Evolutionary conservation across 2,113 vertebrate genomes (phyloP).

Genomic region (Amia ocellicauda): DNA sequence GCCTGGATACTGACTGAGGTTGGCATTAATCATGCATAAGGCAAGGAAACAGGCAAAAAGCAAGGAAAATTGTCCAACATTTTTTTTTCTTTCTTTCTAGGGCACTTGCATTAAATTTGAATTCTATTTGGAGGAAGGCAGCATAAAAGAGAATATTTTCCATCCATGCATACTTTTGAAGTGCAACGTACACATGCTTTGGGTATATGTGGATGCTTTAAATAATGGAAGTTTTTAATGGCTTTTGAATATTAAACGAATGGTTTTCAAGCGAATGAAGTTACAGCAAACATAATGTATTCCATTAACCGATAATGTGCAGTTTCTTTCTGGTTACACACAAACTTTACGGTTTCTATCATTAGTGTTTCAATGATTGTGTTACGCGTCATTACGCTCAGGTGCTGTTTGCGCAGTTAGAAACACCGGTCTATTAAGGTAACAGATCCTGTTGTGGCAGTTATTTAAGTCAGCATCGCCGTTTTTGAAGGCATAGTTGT

Average conservation of each 20-base stretch:
- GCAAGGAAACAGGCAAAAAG: conserved; percentile 22
- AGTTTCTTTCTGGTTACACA: too few species aligned
- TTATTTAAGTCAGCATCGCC: too few species aligned
- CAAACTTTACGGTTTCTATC: too few species aligned
- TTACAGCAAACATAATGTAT: too few species aligned
- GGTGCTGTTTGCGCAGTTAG: too few species aligned
- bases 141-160: not conserved
- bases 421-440: too few species aligned
- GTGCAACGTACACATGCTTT: not conserved
- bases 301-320: too few species aligned
- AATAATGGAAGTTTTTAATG: not conserved
- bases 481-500: too few species aligned
- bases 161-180: not conserved
- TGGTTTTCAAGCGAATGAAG: too few species aligned
- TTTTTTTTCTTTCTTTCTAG: conserved; percentile 45
- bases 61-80: conserved; percentile 41
- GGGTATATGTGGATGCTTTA: not conserved
- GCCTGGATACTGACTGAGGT: conserved; percentile 29
- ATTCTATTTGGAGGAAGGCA: conserved; percentile 33
- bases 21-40: conserved; percentile 56
- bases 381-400: too few species aligned
- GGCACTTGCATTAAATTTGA: conserved; percentile 53
- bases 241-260: not conserved
- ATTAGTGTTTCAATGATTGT: too few species aligned
- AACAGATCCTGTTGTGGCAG: too few species aligned